Conservation (phyloP, 2,888 invertebrate genomes). For the Tipula confusa region DNA sequence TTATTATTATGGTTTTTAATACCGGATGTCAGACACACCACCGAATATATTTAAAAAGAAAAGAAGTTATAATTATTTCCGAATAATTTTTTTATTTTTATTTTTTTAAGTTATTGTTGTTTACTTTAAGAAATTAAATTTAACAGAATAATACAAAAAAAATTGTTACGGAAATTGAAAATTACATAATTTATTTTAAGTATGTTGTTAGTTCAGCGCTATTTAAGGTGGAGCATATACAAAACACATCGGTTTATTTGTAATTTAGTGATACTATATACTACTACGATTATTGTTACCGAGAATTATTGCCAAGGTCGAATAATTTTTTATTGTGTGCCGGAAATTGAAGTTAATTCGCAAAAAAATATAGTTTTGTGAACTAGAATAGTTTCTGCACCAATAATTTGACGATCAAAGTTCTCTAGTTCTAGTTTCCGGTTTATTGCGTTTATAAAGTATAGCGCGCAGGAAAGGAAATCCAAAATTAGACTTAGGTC, state of each 20-base stretch:
- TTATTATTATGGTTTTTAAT: not conserved
- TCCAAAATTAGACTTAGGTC: constrained; percentile 17
- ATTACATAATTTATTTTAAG: constrained; percentile 12
- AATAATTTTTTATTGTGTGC: not conserved
- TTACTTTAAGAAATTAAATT: constrained; percentile 20
- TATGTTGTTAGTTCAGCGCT: not conserved
- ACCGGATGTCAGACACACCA: constrained; percentile 9
- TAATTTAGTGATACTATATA: not conserved
- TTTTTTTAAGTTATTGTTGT: not conserved
- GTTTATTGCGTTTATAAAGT: not conserved
- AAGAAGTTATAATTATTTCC: not conserved
- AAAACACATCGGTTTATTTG: not conserved
- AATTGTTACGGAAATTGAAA: constrained; percentile 15
- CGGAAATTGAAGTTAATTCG: not conserved
- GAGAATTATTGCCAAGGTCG: not conserved
- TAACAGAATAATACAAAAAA: not conserved
- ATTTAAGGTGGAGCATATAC: not conserved
- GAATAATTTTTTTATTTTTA: not conserved
- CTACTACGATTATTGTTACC: not conserved
- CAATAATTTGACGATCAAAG: not conserved
- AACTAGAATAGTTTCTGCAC: not conserved
- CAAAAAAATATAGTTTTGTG: not conserved
- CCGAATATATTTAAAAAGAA: not conserved
- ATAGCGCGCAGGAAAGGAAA: not conserved
- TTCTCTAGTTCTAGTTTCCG: not conserved